Conservation (phyloP, 2,888 invertebrate species). For the Philereme vetulata region DNA sequence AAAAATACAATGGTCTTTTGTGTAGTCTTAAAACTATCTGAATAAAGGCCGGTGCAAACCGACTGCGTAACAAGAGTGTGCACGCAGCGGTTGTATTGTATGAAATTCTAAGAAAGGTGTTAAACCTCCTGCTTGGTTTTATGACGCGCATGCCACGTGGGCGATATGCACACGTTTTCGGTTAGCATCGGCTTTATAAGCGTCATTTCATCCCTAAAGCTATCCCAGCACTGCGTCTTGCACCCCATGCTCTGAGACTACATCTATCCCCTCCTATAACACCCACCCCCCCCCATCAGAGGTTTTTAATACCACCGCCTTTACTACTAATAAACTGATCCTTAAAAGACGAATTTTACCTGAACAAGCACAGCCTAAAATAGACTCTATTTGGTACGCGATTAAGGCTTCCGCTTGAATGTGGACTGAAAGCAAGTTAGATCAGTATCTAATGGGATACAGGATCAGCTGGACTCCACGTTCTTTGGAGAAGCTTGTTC, state of each 20-base stretch:
- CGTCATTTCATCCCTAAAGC: slow-evolving; percentile 47
- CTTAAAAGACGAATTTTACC: slow-evolving; percentile 59
- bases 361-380: slow-evolving; percentile 35
- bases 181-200: neutral
- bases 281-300: slow-evolving; percentile 50
- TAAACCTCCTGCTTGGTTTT: too few relatives aligned
- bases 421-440: slow-evolving; percentile 52
- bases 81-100: too few relatives aligned
- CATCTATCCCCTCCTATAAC: slow-evolving; percentile 49
- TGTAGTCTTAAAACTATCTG: too few relatives aligned
- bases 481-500: slow-evolving; percentile 73
- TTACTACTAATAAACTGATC: slow-evolving; percentile 37
- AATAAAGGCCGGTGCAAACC: too few relatives aligned
- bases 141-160: too few relatives aligned
- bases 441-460: slow-evolving; percentile 68
- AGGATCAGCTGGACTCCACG: slow-evolving; percentile 60
- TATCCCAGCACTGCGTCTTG: slow-evolving; percentile 61
- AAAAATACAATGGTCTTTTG: too few relatives aligned
- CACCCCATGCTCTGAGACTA: slow-evolving; percentile 51
- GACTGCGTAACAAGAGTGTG: too few relatives aligned
- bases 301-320: slow-evolving; percentile 70
- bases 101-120: too few relatives aligned
- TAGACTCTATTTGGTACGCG: neutral
- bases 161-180: too few relatives aligned
- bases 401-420: slow-evolving; percentile 20